Base-by-base conservation (phyloP, 2,113 vertebrate genomes). In the Prochilodus magdalenae region DNA sequence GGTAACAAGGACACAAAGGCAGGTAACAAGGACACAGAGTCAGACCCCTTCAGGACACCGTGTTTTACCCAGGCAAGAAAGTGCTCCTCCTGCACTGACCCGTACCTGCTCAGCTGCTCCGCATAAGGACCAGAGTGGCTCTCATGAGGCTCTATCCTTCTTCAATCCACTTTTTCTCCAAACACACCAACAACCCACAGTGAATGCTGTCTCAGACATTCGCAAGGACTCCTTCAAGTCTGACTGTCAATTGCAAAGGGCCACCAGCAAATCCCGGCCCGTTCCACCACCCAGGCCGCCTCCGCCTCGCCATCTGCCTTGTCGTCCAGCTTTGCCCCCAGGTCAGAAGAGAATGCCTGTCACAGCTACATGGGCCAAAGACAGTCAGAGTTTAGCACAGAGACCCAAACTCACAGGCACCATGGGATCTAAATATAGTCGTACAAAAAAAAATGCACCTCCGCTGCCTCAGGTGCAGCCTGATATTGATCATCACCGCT, bases 131-230 rank as follows among this genome's bases (percentile, higher is more conserved):
- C 94, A 96, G 90, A 94, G 94, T 91, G 94, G 94, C 88, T 94
- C 94, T 91, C 95, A 94, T 18, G 93, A 94, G 82, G 95, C 97
- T 0, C 90, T 97, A 87, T 98, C 96, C 89, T 97, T 98, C n/a
- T 93, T 97, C 85, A 97, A 96, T 89, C 97, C 97, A 0, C 94
- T 97, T 59, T 98, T 98, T 88, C 93, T 97, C 78, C 96, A 98
- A 93, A 95, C 96, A 49, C 96, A 95, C 79, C 95, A 90, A 89
- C 92, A 30, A 40, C 77, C 5, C 44, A 72, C 44, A 20, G 44
- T 44, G 71, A 73, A 65, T 33, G 15, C 36, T 20, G n/a, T 24
- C n/a, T 24, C 40, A 5, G 71, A 27, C 55, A 55, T 53, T 11
- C 22, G 15, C 33, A 66, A 81, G 16, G 44, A 80, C 44, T 22